Evolutionary conservation across 2,797 vertebrate species (phyloP).

Genomic region (Eulemur coronatus): DNA sequence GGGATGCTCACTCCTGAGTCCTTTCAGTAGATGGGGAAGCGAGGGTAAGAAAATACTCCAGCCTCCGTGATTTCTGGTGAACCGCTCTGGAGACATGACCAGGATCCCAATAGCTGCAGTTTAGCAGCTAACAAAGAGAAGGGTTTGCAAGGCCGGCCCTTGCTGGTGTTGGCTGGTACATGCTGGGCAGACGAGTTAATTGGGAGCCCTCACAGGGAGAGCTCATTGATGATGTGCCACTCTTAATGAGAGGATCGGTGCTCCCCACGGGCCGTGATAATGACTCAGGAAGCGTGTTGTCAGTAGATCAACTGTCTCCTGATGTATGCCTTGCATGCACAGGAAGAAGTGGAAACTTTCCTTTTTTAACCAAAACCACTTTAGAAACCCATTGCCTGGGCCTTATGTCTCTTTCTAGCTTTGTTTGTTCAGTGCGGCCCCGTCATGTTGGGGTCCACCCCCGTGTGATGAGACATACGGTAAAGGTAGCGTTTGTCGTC

Average conservation of each 20-base stretch:
- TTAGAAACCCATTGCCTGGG: neutral
- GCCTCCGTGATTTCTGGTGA: neutral
- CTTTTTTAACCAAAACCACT: slow-evolving; percentile 46
- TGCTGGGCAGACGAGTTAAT: slow-evolving; percentile 72
- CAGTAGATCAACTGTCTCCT: slow-evolving; percentile 68
- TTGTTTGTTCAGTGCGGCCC: neutral
- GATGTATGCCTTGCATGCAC: slow-evolving; percentile 33
- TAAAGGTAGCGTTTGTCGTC: neutral
- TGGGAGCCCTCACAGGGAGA: slow-evolving; percentile 62
- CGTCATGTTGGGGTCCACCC: neutral
- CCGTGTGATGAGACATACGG: neutral
- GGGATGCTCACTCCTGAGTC: neutral
- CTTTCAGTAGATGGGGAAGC: neutral
- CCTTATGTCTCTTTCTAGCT: neutral
- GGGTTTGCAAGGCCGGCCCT: slow-evolving; percentile 16
- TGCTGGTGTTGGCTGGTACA: slow-evolving; percentile 48
- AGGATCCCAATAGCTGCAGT: slow-evolving; percentile 5
- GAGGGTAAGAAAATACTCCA: neutral
- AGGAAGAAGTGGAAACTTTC: slow-evolving; percentile 38
- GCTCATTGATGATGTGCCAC: slow-evolving; percentile 55
- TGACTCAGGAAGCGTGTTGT: slow-evolving; percentile 67
- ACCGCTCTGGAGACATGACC: neutral
- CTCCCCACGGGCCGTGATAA: slow-evolving; percentile 55
- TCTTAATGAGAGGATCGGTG: slow-evolving; percentile 73
- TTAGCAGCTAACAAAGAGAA: slow-evolving; percentile 40